phyloP scores from a whole-genome alignment of 2,888 invertebrate species.

The Julus scandinavius region DNA sequence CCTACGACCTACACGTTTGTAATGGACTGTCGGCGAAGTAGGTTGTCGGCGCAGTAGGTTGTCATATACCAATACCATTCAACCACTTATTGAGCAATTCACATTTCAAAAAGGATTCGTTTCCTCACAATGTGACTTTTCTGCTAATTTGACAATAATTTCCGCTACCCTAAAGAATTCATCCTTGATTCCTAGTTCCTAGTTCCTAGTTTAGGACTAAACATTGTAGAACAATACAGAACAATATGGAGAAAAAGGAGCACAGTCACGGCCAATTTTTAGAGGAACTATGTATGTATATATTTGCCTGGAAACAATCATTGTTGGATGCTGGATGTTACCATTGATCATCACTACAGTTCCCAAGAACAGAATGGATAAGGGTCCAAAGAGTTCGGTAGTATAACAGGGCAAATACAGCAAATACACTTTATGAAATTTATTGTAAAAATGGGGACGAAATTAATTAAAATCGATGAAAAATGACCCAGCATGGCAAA shows the following conservation, averaged over 20 bases:
- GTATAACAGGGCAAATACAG: background rate
- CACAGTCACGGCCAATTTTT: too few relatives aligned
- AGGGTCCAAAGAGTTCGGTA: background rate
- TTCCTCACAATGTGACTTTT: background rate
- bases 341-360: background rate
- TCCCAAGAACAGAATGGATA: background rate
- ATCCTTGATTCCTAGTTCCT: background rate
- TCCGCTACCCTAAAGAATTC: background rate
- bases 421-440: background rate
- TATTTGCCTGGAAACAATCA: too few relatives aligned
- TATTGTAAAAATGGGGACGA: background rate
- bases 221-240: background rate
- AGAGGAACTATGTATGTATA: too few relatives aligned
- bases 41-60: too few relatives aligned
- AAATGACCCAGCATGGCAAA: background rate
- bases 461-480: background rate
- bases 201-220: background rate
- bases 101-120: background rate
- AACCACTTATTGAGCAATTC: background rate
- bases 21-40: too few relatives aligned
- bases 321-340: background rate
- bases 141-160: background rate
- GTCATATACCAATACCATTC: too few relatives aligned
- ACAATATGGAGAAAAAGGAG: too few relatives aligned
- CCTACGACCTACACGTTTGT: too few relatives aligned